Evolutionary conservation across 2,888 invertebrate species (phyloP), one percentile per base, ranked within the genome.

Genomic region (Cancer borealis): DNA sequence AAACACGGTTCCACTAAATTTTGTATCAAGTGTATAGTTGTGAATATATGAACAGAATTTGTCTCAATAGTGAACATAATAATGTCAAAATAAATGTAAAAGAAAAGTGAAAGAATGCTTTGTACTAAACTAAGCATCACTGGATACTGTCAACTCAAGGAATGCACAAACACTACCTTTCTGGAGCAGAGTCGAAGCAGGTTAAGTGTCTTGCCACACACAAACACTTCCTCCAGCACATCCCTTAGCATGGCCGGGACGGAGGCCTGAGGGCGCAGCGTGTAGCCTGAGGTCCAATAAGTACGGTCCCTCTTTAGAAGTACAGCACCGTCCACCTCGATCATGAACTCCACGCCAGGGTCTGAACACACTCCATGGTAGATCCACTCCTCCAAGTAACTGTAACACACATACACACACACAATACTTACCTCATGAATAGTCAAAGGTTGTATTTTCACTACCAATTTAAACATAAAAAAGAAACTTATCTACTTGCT

Each of bases 221-320:
- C 88, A 79, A 93, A 95, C 66, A 92, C 95, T 30, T 95, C 93
- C 54, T 92, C 54, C 84, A 95, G 79, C 60, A 95, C 93, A 8
- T 93, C 95, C 10, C 54, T 21, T 21, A 95, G 84, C 47, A 95
- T 84, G 21, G 91, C 54, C 5, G 95, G 95, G 21, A 95, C n/a
- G 4, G 91, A 26, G 30, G 91, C 47, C 39, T 88, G 66, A 47
- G 89, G 90, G 30, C 92, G 93, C 12, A 95, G 93, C 14, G 92
- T 95, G 54, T 95, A 94, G 3, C 95, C 94, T 17, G 92, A 79
- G 12, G 95, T 95, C 95, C 95, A 95, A 54, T 95, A 95, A 1
- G 30, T 91, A n/a, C 95, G n/a, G 30, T 92, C 94, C 17, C 93
- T 60, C 45, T 46, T 92, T 5, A 94, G 88, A 21, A 95, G 84